phyloP scores from a whole-genome alignment of 2,113 vertebrate genomes.

The Mus pahari region DNA sequence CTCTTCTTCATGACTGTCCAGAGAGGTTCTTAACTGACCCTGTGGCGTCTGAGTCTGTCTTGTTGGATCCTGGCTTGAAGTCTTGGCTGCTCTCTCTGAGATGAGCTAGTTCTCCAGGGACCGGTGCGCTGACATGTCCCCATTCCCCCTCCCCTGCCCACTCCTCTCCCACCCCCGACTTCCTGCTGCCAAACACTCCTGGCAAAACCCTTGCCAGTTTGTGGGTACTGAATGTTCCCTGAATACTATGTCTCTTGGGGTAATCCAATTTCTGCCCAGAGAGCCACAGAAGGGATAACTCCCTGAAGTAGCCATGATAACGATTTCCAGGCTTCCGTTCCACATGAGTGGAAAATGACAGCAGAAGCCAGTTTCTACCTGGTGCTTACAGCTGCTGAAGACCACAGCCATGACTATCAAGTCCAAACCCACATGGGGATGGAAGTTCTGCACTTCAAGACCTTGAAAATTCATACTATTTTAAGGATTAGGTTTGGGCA shows the following conservation, averaged over 20 bases:
- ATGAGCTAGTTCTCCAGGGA: not conserved
- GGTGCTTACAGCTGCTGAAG: conserved; percentile 14
- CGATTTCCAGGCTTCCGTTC: conserved; percentile 16
- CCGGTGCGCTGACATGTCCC: not conserved
- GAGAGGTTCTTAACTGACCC: not conserved
- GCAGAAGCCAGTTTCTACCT: not conserved
- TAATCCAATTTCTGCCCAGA: conserved; percentile 60
- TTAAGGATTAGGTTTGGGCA: conserved; percentile 5
- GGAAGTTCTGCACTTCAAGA: not conserved
- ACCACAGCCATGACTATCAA: conserved; percentile 1
- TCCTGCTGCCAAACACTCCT: conserved; percentile 42
- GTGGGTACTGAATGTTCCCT: conserved; percentile 53
- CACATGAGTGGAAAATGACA: not conserved
- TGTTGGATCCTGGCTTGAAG: not conserved
- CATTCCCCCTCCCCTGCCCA: not conserved
- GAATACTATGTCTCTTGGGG: conserved; percentile 58
- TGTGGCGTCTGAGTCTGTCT: not conserved
- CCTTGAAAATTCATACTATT: conserved; percentile 21
- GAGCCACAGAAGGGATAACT: conserved; percentile 28
- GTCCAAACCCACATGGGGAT: conserved; percentile 9
- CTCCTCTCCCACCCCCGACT: not conserved
- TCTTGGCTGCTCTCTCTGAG: conserved; percentile 15
- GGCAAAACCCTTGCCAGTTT: conserved; percentile 48
- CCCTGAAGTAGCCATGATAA: conserved; percentile 24
- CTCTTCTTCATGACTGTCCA: not conserved